Evolutionary conservation across 2,113 vertebrate genomes (phyloP).

Genomic region (Mormoops blainvillei): DNA sequence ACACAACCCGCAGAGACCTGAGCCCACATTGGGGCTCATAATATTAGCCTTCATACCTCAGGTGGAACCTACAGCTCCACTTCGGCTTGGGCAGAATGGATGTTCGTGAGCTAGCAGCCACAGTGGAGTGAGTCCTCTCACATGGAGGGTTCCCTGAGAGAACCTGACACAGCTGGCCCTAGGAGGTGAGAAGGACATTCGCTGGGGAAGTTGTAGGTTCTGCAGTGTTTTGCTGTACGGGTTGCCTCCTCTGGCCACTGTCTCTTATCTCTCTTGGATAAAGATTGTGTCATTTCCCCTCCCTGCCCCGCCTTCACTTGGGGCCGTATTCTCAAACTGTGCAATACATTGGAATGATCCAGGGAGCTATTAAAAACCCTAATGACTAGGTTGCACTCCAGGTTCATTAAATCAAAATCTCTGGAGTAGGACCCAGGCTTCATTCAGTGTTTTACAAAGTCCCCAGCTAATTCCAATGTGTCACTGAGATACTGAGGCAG

Average conservation of each 20-base stretch:
- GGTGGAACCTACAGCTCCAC: neutral
- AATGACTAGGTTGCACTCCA: neutral
- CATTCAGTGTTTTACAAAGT: neutral
- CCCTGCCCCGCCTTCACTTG: neutral
- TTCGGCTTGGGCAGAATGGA: neutral
- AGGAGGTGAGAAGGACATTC: neutral
- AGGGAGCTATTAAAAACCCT: neutral
- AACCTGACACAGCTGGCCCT: fast-evolving
- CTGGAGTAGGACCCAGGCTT: neutral
- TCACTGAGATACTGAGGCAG: neutral
- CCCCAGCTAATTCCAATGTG: neutral
- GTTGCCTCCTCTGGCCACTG: neutral
- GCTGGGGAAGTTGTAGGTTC: no score
- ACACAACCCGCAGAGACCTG: neutral
- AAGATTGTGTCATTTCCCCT: neutral
- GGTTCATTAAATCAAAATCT: neutral
- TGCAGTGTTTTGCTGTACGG: neutral
- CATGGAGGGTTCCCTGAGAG: neutral
- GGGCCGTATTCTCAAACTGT: neutral
- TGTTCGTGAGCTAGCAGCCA: neutral
- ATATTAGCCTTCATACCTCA: neutral
- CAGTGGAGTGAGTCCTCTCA: neutral
- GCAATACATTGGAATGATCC: neutral
- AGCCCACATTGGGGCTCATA: neutral
- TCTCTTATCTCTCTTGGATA: neutral